Conservation (phyloP, 2,113 vertebrate species). For the Plecotus auritus region DNA sequence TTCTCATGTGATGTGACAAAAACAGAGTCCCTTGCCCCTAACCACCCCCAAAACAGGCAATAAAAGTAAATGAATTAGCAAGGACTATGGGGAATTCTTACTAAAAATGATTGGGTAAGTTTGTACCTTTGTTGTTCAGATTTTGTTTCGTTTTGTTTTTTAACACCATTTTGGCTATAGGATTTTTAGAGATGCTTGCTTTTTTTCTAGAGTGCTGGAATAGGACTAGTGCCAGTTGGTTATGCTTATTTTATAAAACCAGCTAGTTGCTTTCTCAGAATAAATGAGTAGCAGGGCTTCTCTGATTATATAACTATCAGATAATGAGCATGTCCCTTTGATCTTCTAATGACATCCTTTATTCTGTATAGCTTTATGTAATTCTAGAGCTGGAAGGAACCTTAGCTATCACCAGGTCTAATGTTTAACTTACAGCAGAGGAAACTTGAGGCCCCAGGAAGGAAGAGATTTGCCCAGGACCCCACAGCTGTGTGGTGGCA, state of each 20-base stretch:
- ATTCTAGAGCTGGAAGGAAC: neutral
- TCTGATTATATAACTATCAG: conserved; percentile 40
- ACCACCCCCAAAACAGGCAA: neutral
- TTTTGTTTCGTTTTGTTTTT: neutral
- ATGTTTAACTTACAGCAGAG: neutral
- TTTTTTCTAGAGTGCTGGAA: neutral
- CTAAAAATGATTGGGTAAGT: neutral
- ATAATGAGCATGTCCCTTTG: neutral
- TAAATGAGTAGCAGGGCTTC: conserved; percentile 37
- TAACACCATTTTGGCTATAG: neutral
- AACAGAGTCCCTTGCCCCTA: neutral
- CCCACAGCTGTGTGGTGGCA: neutral
- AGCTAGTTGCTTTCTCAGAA: conserved; percentile 37
- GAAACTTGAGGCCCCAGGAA: neutral
- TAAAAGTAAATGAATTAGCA: neutral
- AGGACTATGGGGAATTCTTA: neutral
- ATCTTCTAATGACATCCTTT: conserved; percentile 1
- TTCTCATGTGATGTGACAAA: neutral
- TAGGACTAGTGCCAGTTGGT: neutral
- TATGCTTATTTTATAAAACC: conserved; percentile 54
- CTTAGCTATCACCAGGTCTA: neutral
- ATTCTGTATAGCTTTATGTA: neutral
- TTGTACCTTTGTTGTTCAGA: neutral
- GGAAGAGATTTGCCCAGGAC: neutral
- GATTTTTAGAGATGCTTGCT: neutral